These are phyloP conservation scores for Onychomys leucogaster DNA, from an alignment of 2,797 vertebrate genomes.

Conservation along the genomic window DNA sequence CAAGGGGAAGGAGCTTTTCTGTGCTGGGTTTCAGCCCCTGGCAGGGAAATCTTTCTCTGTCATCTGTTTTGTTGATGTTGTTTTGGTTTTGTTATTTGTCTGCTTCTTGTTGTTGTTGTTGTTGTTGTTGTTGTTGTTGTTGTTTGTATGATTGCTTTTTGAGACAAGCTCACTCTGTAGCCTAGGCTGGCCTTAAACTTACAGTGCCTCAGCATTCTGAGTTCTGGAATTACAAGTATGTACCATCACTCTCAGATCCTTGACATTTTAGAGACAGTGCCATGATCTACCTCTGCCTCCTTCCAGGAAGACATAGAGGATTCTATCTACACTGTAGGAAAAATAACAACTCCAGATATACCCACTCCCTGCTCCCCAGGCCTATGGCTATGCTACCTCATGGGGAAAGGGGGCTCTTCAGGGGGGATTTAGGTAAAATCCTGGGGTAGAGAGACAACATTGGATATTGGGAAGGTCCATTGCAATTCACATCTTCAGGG, in stretches of 20 bases:
- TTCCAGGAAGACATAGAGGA: neutral
- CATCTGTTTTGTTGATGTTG: neutral
- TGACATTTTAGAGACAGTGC: neutral
- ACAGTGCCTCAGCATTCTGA: neutral
- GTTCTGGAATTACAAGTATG: neutral
- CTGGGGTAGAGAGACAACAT: neutral
- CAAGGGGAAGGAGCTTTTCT: neutral
- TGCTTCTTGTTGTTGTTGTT: neutral
- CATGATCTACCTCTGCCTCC: neutral
- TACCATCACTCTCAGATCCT: neutral
- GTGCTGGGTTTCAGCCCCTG: too few species aligned
- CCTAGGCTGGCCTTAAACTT: neutral
- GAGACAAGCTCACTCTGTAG: neutral
- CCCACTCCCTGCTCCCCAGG: neutral
- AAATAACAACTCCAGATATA: neutral
- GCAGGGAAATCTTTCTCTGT: neutral
- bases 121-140: neutral
- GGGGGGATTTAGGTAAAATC: neutral
- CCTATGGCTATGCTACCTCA: neutral
- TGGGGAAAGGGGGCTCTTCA: neutral
- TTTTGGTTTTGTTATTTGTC: neutral
- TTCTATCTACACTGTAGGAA: neutral
- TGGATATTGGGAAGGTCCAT: neutral
- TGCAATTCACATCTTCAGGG: neutral
- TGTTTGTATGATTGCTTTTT: neutral